phyloP scores from a whole-genome alignment of 2,113 vertebrate genomes.

The Xiphophorus maculatus region DNA sequence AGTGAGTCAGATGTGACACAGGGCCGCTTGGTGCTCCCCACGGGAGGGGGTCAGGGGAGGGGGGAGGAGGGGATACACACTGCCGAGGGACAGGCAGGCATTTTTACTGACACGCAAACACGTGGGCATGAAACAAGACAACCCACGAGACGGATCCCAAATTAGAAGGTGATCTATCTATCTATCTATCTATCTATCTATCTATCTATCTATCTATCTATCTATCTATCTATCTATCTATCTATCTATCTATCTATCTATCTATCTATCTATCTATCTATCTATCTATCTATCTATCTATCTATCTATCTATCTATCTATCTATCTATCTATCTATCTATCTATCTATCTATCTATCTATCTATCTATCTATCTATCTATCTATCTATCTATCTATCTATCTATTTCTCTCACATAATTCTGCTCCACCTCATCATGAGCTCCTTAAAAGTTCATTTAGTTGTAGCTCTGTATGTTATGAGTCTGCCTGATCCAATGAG shows the following conservation, averaged over 20 bases:
- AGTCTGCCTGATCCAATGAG: background rate
- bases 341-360: too few relatives aligned
- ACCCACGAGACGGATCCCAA: background rate
- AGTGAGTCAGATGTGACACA: constrained; percentile 40
- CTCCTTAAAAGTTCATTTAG: background rate
- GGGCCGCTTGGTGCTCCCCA: constrained; percentile 56
- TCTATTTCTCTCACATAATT: too few relatives aligned
- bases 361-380: too few relatives aligned
- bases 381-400: too few relatives aligned
- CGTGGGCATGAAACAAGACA: constrained; percentile 45
- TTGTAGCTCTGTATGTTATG: background rate
- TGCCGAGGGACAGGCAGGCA: constrained; percentile 68
- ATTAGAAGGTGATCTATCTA: background rate
- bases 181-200: too few relatives aligned
- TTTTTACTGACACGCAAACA: constrained; percentile 71
- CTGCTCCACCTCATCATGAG: background rate
- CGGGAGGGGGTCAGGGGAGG: constrained; percentile 35
- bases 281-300: too few relatives aligned
- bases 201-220: too few relatives aligned
- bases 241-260: too few relatives aligned
- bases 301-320: too few relatives aligned
- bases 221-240: too few relatives aligned
- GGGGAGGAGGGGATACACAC: constrained; percentile 52
- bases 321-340: too few relatives aligned
- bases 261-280: too few relatives aligned